phyloP scores from a whole-genome alignment of 2,797 vertebrate genomes.

The Sardinella longiceps region DNA sequence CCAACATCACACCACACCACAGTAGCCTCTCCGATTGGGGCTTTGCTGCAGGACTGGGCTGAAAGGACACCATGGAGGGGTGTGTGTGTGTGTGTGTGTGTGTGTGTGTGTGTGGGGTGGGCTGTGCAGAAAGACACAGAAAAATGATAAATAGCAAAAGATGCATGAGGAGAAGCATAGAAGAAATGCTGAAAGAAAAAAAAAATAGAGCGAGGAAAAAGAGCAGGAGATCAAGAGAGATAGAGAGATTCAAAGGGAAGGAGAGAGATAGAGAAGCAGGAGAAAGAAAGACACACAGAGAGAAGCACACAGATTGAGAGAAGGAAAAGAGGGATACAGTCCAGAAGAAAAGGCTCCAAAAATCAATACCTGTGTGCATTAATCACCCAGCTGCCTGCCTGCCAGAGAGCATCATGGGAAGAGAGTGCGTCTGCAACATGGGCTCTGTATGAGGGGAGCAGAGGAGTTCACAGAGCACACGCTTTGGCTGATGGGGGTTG shows the following conservation, averaged over 20 bases:
- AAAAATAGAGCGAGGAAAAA: background rate
- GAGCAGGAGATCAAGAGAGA: background rate
- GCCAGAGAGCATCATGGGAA: slow-evolving; percentile 86
- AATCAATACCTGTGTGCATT: slow-evolving; percentile 92
- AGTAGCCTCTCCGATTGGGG: background rate
- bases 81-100: too few relatives aligned
- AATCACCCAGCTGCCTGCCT: slow-evolving; percentile 88
- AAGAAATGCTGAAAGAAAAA: background rate
- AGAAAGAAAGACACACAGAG: slow-evolving; percentile 39
- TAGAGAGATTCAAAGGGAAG: background rate
- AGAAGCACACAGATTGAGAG: slow-evolving; percentile 59
- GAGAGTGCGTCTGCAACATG: slow-evolving; percentile 75
- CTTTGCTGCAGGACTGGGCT: background rate
- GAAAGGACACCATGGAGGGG: background rate
- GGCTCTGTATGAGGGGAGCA: slow-evolving; percentile 56
- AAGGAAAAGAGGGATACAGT: slow-evolving; percentile 48
- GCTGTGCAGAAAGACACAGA: background rate
- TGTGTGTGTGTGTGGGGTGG: too few relatives aligned
- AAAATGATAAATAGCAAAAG: background rate
- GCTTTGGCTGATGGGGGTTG: background rate
- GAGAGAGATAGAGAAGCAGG: slow-evolving; percentile 24
- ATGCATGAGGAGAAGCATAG: background rate
- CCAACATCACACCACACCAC: slow-evolving; percentile 2
- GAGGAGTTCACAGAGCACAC: background rate
- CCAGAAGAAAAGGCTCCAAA: slow-evolving; percentile 59